Conservation (phyloP, 2,888 invertebrate genomes). For the Stenurella melanura region DNA sequence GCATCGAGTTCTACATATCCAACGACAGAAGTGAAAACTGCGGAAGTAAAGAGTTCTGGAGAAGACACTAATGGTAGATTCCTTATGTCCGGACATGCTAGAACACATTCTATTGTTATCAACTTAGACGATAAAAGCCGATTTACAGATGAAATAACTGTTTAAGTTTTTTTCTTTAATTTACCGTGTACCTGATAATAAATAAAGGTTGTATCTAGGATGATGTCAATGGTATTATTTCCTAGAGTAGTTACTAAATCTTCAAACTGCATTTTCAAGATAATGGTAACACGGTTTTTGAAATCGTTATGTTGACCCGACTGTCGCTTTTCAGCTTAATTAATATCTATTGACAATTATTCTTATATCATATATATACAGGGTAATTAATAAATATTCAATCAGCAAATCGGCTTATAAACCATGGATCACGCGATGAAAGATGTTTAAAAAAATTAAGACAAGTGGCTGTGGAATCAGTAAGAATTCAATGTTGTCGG, state of each 20-base stretch:
- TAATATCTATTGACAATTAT: not conserved
- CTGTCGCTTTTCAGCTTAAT: not conserved
- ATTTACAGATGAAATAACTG: constrained; percentile 88
- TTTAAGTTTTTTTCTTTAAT: constrained; percentile 72
- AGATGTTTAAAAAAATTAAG: not conserved
- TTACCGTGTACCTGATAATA: constrained; percentile 61
- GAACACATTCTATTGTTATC: constrained; percentile 86
- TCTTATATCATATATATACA: not conserved
- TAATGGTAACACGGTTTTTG: not conserved
- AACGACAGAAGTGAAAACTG: constrained; percentile 55
- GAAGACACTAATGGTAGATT: constrained; percentile 68
- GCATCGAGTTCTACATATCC: constrained; percentile 56
- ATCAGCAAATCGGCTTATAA: not conserved
- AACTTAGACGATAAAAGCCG: constrained; percentile 87
- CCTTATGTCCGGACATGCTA: constrained; percentile 79
- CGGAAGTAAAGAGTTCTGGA: constrained; percentile 48
- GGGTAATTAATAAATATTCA: constrained; percentile 1
- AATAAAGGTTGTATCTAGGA: constrained; percentile 54
- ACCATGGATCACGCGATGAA: not conserved
- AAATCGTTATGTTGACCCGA: too few species aligned
- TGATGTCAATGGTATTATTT: not conserved
- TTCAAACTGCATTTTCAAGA: not conserved
- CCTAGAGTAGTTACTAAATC: not conserved
- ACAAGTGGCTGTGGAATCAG: too few species aligned
- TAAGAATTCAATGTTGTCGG: too few species aligned